Percentiles rank a stretch among this genome's conserved stretches.
These are phyloP conservation scores for Poicephalus meyeri DNA, from an alignment of 2,113 vertebrate genomes.

Conservation along the genomic window DNA sequence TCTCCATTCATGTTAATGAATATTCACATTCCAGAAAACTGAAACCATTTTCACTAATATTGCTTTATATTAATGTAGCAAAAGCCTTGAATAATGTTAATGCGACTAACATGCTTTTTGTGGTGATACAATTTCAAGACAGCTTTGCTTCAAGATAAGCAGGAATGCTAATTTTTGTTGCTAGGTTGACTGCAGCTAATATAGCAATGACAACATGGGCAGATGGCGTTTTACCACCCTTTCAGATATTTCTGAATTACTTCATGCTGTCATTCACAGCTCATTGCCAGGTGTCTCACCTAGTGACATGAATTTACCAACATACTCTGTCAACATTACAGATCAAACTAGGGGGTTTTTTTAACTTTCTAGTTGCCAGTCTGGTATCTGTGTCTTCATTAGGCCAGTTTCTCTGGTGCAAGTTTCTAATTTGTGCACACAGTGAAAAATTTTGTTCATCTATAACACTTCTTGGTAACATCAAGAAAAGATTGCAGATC, in stretches of 20 bases:
- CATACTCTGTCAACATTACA: background rate
- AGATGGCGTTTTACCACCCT: background rate
- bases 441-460: background rate
- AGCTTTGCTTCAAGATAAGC: background rate
- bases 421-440: background rate
- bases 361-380: background rate
- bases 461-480: background rate
- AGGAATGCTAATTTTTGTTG: background rate
- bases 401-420: background rate
- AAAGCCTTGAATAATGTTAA: background rate
- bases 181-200: background rate
- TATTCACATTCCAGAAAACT: background rate
- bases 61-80: background rate
- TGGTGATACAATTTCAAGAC: background rate
- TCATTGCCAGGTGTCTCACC: background rate
- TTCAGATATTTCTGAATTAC: background rate
- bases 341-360: background rate
- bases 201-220: background rate
- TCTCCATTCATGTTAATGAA: background rate
- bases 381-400: background rate
- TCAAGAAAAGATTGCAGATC: background rate
- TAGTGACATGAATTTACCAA: background rate
- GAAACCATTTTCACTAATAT: background rate
- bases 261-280: background rate
- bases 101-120: background rate